These are phyloP conservation scores for Recurvirostra avosetta DNA, from an alignment of 2,113 vertebrate species.

Conservation along the genomic window DNA sequence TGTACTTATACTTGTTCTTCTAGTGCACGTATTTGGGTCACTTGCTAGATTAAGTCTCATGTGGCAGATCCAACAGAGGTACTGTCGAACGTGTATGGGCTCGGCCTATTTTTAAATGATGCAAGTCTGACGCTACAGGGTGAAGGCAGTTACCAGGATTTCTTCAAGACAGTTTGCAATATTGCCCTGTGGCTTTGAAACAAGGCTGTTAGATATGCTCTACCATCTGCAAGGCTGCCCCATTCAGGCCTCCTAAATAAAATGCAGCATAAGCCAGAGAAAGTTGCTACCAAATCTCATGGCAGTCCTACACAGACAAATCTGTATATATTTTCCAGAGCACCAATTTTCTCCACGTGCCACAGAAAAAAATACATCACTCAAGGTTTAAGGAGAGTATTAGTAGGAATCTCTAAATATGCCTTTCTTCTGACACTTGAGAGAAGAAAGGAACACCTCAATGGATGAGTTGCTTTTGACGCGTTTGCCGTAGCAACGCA, in stretches of 20 bases:
- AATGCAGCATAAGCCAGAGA: neutral
- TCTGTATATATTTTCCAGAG: neutral
- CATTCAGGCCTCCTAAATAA: neutral
- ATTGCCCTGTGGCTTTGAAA: neutral
- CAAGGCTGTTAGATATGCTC: neutral
- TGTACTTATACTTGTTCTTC: constrained; percentile 58
- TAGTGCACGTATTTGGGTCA: constrained; percentile 68
- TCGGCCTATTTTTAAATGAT: neutral
- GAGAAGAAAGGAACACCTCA: neutral
- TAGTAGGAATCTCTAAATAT: neutral
- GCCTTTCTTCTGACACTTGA: neutral
- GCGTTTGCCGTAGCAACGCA: neutral
- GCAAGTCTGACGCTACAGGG: neutral
- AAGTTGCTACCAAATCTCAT: neutral
- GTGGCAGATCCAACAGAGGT: constrained; percentile 50
- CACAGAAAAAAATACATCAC: neutral
- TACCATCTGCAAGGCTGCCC: neutral
- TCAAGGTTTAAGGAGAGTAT: neutral
- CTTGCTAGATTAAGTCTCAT: constrained; percentile 68
- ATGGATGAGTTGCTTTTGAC: neutral
- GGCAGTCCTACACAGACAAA: neutral
- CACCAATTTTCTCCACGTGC: neutral
- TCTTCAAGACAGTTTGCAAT: neutral
- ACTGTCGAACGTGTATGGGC: neutral
- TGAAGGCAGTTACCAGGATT: neutral